Percentiles rank a stretch among this genome's conserved stretches.
These are phyloP conservation scores for Amblyornis subalaris DNA, from an alignment of 2,113 vertebrate species.

Conservation along the genomic window DNA sequence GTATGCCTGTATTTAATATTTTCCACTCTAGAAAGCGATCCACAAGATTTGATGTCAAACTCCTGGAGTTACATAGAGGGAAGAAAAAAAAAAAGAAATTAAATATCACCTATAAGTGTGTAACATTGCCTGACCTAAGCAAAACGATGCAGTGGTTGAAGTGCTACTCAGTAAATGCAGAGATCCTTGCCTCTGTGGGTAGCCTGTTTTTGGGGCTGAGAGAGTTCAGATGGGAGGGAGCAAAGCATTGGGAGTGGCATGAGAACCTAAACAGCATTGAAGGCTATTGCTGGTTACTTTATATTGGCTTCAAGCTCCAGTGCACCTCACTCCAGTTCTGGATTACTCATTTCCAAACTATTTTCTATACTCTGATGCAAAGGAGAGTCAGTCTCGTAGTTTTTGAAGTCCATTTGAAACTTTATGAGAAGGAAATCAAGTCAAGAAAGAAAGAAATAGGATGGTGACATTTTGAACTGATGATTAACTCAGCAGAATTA, in stretches of 20 bases:
- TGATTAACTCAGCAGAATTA: constrained; percentile 24
- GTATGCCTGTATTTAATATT: rapidly evolving
- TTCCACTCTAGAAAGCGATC: background rate
- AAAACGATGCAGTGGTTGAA: background rate
- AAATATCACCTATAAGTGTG: background rate
- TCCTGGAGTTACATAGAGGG: background rate
- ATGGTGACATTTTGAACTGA: constrained; percentile 25
- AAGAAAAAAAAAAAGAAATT: background rate
- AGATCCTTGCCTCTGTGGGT: background rate
- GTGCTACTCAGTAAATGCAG: background rate
- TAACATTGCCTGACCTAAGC: background rate
- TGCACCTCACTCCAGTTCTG: background rate
- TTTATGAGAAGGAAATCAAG: background rate
- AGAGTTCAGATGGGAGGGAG: background rate
- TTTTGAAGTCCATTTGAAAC: constrained; percentile 11
- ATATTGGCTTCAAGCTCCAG: background rate
- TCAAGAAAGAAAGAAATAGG: constrained; percentile 1
- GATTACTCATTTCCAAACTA: background rate
- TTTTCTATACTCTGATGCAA: background rate
- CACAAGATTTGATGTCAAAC: background rate
- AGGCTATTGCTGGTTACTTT: background rate
- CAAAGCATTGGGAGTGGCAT: rapidly evolving
- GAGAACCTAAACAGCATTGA: background rate
- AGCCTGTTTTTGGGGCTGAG: background rate
- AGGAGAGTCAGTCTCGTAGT: background rate